Percentiles rank a stretch among this genome's conserved stretches.
Conservation (phyloP, 2,113 vertebrate species). For the Apteryx mantelli region DNA sequence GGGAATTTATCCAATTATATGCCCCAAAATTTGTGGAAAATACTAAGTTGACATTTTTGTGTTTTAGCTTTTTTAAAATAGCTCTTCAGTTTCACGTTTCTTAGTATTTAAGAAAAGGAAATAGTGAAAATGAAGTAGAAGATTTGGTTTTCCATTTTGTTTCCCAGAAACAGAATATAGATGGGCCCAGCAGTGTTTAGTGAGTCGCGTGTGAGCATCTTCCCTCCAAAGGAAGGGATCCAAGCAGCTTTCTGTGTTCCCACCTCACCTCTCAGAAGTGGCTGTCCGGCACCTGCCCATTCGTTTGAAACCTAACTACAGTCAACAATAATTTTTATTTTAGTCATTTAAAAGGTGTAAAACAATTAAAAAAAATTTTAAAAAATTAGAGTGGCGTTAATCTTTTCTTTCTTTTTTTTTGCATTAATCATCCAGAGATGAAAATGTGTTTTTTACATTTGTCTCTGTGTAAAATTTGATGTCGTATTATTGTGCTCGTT, state of each 20-base stretch:
- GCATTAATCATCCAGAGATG: background rate
- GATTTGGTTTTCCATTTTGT: background rate
- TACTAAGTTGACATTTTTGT: background rate
- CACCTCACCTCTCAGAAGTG: background rate
- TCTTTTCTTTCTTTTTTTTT: background rate
- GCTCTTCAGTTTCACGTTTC: background rate
- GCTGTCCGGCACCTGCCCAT: background rate
- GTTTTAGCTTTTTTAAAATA: background rate
- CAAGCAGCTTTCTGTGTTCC: background rate
- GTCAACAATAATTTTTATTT: background rate
- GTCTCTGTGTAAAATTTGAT: background rate
- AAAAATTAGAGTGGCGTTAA: background rate
- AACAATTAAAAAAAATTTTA: background rate
- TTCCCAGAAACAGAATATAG: background rate
- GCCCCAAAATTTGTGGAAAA: background rate
- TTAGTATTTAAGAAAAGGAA: background rate
- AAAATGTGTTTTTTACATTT: background rate
- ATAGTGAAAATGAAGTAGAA: background rate
- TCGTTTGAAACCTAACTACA: background rate
- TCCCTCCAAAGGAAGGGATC: background rate
- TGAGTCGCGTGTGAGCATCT: fast-evolving
- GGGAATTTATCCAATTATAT: background rate
- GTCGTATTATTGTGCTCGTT: background rate
- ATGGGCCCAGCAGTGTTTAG: background rate
- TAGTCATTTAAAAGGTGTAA: background rate